Evolutionary conservation across 2,888 invertebrate species (phyloP), one percentile per base, ranked within the genome.

Genomic region (Dryadula phaetusa): DNA sequence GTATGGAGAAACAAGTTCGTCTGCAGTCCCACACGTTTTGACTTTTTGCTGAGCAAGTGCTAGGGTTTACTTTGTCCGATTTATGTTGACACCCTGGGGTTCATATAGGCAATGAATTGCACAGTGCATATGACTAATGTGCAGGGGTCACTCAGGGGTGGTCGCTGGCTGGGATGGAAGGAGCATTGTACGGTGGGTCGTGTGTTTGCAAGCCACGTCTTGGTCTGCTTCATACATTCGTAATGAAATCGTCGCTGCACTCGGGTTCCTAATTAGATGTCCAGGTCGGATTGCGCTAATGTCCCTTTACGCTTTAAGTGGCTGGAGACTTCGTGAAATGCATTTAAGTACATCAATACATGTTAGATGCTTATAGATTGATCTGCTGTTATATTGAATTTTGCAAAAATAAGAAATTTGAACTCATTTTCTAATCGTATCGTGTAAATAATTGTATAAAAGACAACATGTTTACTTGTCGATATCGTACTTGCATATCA

Each of bases 1-100:
- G 90, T 92, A 92, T 86, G 92, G 92, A 77, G 86, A 90, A 90
- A 91, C 92, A 86, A 85, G 92, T 92, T 88, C 89, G 86, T 85
- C 88, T 84, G 87, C 88, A 86, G 88, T 90, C 90, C 91, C 91
- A 91, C 92, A 92, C 92, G 92, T 91, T 84, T 83, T 81, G 83
- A 87, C 88, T 92, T 92, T 92, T 92, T 92, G 91, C 86, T 82
- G 83, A 79, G 78, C 87, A 88, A 88, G 88, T 86, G 85, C 86
- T 81, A 82, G 82, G 83, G 83, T 79, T 78, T 74, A 77, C 80
- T 77, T 77, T 73, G 79, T 42, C 91, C 85, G 82, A 70, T 60
- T n/a, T 79, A 77, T 64, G 28, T 63, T 73, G 89, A 82, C 67
- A 85, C 77, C 65, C 81, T 78, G 72, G 78, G 79, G 76, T 77